These are phyloP conservation scores for Erinaceus europaeus DNA, from an alignment of 2,113 vertebrate species.

Conservation along the genomic window DNA sequence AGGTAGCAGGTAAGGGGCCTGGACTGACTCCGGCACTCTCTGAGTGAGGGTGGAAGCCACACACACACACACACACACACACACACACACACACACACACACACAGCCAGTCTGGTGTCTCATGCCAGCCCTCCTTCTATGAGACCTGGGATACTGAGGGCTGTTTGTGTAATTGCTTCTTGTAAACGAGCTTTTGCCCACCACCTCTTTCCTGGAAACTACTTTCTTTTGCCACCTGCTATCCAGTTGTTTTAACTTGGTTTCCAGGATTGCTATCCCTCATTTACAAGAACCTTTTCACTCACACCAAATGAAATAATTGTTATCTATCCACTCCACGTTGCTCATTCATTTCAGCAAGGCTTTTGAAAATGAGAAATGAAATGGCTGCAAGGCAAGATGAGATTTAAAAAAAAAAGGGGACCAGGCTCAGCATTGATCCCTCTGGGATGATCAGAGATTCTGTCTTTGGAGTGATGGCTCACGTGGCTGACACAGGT, in stretches of 20 bases:
- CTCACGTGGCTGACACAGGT: background rate
- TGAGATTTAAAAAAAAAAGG: background rate
- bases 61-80: too few species aligned
- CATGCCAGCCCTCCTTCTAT: conserved; percentile 76
- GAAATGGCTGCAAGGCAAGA: conserved; percentile 33
- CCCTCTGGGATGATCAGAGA: background rate
- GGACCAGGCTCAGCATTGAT: background rate
- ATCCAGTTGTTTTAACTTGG: conserved; percentile 86
- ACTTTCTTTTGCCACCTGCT: conserved; percentile 85
- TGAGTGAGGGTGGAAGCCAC: background rate
- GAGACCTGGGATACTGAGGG: conserved; percentile 82
- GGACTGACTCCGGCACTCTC: accelerated
- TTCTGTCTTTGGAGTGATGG: background rate
- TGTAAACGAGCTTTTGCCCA: conserved; percentile 85
- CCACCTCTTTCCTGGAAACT: conserved; percentile 86
- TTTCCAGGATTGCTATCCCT: conserved; percentile 85
- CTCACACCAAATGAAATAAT: conserved; percentile 81
- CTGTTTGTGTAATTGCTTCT: conserved; percentile 88
- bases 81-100: too few species aligned
- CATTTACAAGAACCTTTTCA: conserved; percentile 87
- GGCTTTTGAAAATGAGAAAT: conserved; percentile 56
- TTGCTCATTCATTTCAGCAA: conserved; percentile 11
- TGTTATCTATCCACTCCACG: conserved; percentile 74
- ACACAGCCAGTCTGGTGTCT: background rate
- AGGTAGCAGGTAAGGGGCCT: background rate